Evolutionary conservation across 2,113 vertebrate genomes (phyloP).

Genomic region (Regulus satrapa): DNA sequence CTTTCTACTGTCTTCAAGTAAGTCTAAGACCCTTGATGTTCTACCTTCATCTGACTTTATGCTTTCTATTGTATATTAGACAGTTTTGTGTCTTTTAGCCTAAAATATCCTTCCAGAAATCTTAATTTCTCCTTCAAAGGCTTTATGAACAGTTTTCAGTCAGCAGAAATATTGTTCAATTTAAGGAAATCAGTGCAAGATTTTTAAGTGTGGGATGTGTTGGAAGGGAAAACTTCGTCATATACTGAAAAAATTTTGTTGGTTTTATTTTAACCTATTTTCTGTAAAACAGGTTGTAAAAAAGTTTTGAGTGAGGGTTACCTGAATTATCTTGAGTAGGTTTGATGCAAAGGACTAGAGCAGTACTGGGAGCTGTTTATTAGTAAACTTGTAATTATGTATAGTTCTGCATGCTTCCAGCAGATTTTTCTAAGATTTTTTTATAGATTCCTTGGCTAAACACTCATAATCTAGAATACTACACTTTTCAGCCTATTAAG

Average conservation of each 20-base stretch:
- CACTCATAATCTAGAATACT: neutral
- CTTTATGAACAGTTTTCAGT: neutral
- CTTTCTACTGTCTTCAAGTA: neutral
- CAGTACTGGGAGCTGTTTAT: neutral
- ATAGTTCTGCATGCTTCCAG: neutral
- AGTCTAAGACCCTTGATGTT: neutral
- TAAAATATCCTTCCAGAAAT: neutral
- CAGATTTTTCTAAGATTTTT: neutral
- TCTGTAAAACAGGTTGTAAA: neutral
- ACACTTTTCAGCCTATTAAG: neutral
- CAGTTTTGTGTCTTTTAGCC: neutral
- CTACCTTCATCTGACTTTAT: neutral
- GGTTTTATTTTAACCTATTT: neutral
- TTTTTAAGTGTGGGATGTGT: neutral
- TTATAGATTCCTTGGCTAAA: neutral
- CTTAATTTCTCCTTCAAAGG: constrained; percentile 4
- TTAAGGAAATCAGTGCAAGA: neutral
- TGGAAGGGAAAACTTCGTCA: neutral
- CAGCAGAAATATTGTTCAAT: neutral
- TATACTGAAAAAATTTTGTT: neutral
- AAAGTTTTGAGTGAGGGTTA: neutral
- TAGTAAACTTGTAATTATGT: neutral
- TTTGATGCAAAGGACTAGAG: neutral
- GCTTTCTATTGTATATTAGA: neutral
- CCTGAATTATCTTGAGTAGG: neutral